Evolutionary conservation across 2,113 vertebrate species (phyloP).

Genomic region (Lagenorhynchus albirostris): DNA sequence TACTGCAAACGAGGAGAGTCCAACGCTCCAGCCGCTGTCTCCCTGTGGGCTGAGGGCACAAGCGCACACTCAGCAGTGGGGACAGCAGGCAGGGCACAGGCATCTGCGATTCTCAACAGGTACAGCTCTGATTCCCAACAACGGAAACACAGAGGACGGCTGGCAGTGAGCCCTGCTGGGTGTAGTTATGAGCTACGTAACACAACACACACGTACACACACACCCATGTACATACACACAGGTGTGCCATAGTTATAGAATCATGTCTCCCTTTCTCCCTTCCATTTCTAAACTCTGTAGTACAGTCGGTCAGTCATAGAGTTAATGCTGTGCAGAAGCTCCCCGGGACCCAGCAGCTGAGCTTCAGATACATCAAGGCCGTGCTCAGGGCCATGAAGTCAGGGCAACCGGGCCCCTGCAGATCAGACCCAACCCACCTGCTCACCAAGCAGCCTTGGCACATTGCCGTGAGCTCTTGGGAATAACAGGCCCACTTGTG

Average conservation of each 20-base stretch:
- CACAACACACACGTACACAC: not conserved
- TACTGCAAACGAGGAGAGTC: not conserved
- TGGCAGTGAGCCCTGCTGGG: not conserved
- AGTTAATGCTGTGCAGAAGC: not conserved
- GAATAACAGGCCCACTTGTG: fast-evolving
- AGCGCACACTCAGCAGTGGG: not conserved
- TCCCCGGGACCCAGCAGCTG: not conserved
- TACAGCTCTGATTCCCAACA: not conserved
- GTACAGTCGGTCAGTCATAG: not conserved
- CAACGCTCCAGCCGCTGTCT: not conserved
- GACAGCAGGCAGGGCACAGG: not conserved
- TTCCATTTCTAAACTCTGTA: not conserved
- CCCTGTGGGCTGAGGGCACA: not conserved
- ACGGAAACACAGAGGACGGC: not conserved
- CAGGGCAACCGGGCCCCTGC: not conserved
- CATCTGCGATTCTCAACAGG: not conserved
- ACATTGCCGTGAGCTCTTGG: not conserved
- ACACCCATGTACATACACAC: fast-evolving
- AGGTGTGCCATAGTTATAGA: fast-evolving
- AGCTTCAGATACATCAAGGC: not conserved
- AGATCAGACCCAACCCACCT: not conserved
- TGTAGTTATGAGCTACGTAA: not conserved
- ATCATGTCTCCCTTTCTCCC: not conserved
- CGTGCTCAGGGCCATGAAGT: not conserved
- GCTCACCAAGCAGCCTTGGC: not conserved